phyloP scores from a whole-genome alignment of 2,888 invertebrate genomes.

The Crioceris asparagi region DNA sequence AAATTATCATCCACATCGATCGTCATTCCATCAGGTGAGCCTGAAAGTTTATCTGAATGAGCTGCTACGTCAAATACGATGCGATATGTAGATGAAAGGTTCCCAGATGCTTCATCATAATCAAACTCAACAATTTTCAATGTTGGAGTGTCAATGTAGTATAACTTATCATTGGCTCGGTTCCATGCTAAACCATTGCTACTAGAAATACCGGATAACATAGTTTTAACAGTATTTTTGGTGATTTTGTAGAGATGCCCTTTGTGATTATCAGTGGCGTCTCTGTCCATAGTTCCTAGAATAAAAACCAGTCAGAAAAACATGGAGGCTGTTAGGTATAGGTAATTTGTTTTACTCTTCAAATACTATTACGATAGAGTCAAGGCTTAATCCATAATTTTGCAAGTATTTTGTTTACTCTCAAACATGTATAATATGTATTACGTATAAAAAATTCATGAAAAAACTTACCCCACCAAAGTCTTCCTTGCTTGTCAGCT shows the following conservation, averaged over 20 bases:
- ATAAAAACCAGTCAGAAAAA: too few relatives aligned
- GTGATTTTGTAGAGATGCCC: conserved; percentile 50
- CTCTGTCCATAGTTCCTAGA: conserved; percentile 49
- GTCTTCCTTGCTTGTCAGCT: conserved; percentile 42
- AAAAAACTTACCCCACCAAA: conserved; percentile 48
- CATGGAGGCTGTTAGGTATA: too few relatives aligned
- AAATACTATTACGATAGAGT: too few relatives aligned
- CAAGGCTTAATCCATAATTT: too few relatives aligned
- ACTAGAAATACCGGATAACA: conserved; percentile 43
- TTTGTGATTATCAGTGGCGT: conserved; percentile 36
- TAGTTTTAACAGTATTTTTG: conserved; percentile 27
- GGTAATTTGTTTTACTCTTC: too few relatives aligned
- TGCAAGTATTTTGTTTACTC: not conserved
- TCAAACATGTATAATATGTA: too few relatives aligned
- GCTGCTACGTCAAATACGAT: conserved; percentile 17
- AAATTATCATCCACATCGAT: conserved; percentile 66
- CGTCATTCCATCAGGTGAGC: conserved; percentile 48
- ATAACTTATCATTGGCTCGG: conserved; percentile 56
- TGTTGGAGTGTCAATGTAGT: conserved; percentile 66
- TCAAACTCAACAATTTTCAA: conserved; percentile 57
- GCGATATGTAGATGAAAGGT: conserved; percentile 9
- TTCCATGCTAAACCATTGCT: conserved; percentile 77
- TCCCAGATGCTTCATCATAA: conserved; percentile 49
- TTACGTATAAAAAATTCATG: too few relatives aligned
- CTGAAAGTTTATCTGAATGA: conserved; percentile 10